Base-by-base conservation (phyloP, 2,113 vertebrate species). In the Lasiurus cinereus region DNA sequence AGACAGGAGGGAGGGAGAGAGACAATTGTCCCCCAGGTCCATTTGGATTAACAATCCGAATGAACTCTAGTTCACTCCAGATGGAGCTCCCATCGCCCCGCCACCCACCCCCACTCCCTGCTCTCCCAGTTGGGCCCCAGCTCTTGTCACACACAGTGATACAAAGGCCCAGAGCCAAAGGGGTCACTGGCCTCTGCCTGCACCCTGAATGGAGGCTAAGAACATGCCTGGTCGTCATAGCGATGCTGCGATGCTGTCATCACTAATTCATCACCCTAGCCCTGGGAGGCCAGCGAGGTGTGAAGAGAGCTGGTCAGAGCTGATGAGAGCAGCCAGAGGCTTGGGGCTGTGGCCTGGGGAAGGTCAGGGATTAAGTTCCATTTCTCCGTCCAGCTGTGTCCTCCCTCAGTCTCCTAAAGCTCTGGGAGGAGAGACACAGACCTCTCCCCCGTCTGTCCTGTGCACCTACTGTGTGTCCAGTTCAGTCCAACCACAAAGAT, bases 231-330 rank as follows among this genome's bases (percentile, higher is more conserved):
- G 96, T 97, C 10, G 83, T 93, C 96, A 97, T 95, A 97, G 97
- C 0, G 19, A 97, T 94, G 62, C 80, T 70, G 77, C 2, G 64
- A 86, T 74, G 78, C 90, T 97, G 94, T 96, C 95, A 96, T 83
- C 74, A 72, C 94, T 91, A 94, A 97, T 96, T 92, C 95, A 96
- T 94, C 21, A 10, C 66, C 52, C 19, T 70, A 67, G 88, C 90
- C 89, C 95, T 90, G 82, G 76, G 88, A 96, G 88, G 77, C 82
- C 90, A 66, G 24, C 0, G 72, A 97, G 93, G 93, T 97, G 85
- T 95, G 92, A 96, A 85, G 78, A 92, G 29, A 85, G 36, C 76
- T 92, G 31, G 66, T 85, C 76, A 76, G 80, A 97, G 74, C 59
- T 39, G 67, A 69, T 84, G 76, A 92, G 62, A 88, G 69, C 0